These are phyloP conservation scores for Melieria crassipennis DNA, from an alignment of 2,888 invertebrate species.

Conservation along the genomic window DNA sequence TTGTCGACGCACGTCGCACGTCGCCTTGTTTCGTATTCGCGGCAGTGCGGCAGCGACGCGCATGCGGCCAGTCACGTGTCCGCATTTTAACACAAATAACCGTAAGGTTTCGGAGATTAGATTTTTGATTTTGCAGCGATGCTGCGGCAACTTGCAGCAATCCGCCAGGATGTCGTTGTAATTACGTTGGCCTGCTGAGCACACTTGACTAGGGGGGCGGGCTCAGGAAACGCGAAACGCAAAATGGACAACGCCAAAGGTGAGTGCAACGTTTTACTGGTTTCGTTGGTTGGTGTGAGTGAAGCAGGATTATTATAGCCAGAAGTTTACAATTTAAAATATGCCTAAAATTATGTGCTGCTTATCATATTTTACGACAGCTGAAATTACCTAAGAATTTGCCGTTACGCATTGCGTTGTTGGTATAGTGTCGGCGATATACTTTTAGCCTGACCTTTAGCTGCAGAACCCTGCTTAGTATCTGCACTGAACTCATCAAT, in stretches of 20 bases:
- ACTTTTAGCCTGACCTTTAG: too few species aligned
- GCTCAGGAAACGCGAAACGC: neutral
- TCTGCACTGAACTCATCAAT: too few species aligned
- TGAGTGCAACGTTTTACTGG: conserved; percentile 9
- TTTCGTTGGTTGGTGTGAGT: too few species aligned
- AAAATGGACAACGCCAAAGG: conserved; percentile 16
- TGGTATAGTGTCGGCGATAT: too few species aligned
- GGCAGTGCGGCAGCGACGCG: neutral
- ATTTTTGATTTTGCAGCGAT: conserved; percentile 23
- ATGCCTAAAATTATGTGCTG: too few species aligned
- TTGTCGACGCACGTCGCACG: conserved; percentile 6
- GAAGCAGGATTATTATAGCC: too few species aligned
- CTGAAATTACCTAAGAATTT: too few species aligned
- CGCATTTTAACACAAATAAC: conserved; percentile 29
- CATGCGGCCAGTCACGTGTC: conserved; percentile 29
- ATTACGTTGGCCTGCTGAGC: conserved; percentile 19
- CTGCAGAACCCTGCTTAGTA: too few species aligned
- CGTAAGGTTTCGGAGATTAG: conserved; percentile 28
- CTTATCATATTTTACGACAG: too few species aligned
- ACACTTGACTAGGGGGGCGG: neutral
- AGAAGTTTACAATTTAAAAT: too few species aligned
- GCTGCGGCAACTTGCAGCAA: neutral
- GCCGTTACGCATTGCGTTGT: too few species aligned
- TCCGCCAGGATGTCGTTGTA: conserved; percentile 18
- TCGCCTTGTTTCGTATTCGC: neutral